Base-by-base conservation (phyloP, 1,140 invertebrate genomes). In the Semibalanus balanoides region DNA sequence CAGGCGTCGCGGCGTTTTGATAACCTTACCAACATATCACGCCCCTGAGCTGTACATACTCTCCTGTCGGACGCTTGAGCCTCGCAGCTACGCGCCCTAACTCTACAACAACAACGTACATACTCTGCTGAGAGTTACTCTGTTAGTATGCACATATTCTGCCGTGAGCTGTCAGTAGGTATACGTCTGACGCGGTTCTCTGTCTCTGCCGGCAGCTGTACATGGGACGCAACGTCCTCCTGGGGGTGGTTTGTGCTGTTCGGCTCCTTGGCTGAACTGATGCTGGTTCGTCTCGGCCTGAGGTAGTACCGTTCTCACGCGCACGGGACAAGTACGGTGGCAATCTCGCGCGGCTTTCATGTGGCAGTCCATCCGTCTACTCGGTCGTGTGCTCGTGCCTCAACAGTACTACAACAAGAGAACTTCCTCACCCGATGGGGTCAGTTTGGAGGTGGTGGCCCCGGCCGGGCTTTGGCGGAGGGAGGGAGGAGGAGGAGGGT, bases 381-480 rank as follows among this genome's bases (percentile, higher is more conserved):
- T 88, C 91, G 17, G 85, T 88, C 40, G 80, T 91, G 5, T 93
- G 76, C 88, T 86, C 76, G 83, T 91, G 29, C 88, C 92, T 82
- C 92, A 92, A 82, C 83, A 86, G 76, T 86, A 89, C 43, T 93
- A 92, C 82, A 86, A 90, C 79, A 86, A 86, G 81, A 83, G 93
- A 76, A 91, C 75, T 86, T 83, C 81, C 86, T 93, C 0, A 93
- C 91, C 74, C 90, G 91, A 84, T 91, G 88, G 89, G 90, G 90
- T 91, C 35, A 40, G 35, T 40, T 40, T n/a, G n/a, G n/a, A n/a
- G n/a, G n/a, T n/a, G n/a, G n/a, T n/a, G n/a, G n/a, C n/a, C n/a
- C n/a, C n/a, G n/a, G n/a, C n/a, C n/a, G n/a, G n/a, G n/a, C n/a
- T n/a, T n/a, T n/a, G n/a, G n/a, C n/a, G n/a, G n/a, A n/a, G n/a